phyloP scores from a whole-genome alignment of 2,888 invertebrate genomes.

The Dexiosoma caninum region DNA sequence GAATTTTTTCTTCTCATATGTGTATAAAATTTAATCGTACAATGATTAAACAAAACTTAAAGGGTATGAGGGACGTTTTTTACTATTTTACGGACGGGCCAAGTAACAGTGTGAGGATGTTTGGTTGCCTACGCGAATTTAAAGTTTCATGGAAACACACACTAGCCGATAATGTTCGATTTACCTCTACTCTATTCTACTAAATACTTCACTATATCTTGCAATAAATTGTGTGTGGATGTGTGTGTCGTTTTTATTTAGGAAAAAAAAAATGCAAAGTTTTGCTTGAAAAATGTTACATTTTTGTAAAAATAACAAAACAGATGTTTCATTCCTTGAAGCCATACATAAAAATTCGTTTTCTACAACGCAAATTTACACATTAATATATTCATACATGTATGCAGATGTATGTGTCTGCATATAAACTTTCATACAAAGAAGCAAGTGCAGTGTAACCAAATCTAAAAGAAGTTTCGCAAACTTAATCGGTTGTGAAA shows the following conservation, averaged over 20 bases:
- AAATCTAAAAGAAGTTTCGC: too few species aligned
- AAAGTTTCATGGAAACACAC: too few species aligned
- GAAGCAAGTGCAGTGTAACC: background rate
- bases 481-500: too few species aligned
- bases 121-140: too few species aligned
- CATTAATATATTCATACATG: conserved; percentile 29
- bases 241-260: too few species aligned
- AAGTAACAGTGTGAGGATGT: too few species aligned
- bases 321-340: conserved; percentile 47
- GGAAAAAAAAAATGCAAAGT: background rate
- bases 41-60: background rate
- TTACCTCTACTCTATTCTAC: background rate
- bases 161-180: too few species aligned
- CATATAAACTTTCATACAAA: background rate
- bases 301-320: conserved; percentile 49
- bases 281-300: conserved; percentile 7
- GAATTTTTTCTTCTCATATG: background rate
- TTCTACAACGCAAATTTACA: background rate
- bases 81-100: too few species aligned
- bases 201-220: background rate
- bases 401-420: background rate
- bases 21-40: too few species aligned
- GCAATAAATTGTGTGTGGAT: background rate
- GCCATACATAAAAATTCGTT: background rate
- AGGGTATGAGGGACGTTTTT: background rate